Base-by-base conservation (phyloP, 1,140 invertebrate species). In the Artemia franciscana region DNA sequence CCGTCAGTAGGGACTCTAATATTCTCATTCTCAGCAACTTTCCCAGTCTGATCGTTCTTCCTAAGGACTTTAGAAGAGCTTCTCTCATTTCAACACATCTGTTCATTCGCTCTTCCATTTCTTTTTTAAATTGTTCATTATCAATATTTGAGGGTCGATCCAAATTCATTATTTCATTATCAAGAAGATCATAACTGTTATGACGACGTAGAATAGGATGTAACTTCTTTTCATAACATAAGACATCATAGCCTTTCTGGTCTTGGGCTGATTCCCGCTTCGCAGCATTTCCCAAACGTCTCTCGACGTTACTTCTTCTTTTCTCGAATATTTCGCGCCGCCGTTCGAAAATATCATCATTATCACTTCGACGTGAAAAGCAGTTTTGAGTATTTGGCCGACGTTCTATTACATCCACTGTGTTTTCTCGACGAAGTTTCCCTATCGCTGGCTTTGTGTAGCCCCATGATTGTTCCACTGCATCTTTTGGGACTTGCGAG, bases 11-110 rank as follows among this genome's bases (percentile, higher is more conserved):
- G 5, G 80, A 78, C 65, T 85, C 82, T 64, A 78, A 78, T 18
- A 86, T 72, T 39, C 84, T 74, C 9, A 82, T 80, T 68, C 80
- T 80, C 4, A 86, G 72, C 26, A 85, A 74, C 58, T 81, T 72
- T 15, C 84, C 84, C 12, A 85, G 72, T 21, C 84, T 74, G 7
- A 86, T 78, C 74, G 84, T 84, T 60, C 84, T 76, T 24, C 83
- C 84, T 60, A 86, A 80, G 68, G 85, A 82, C 15, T 83, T 75
- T 26, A 86, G 71, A 2, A 88, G 74, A 58, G 80, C 77, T 68
- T 87, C 85, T 56, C 85, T 73, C 51, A 77, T 73, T 5, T 76
- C 72, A 60, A 51, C 12, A 3, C 39, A 51, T 18, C 21, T 51
- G 21, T 51, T 51, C 39, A 51, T 51, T 18, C 21, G 12, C 21